Percentiles rank a stretch among this genome's conserved stretches.
These are phyloP conservation scores for Papilio elwesi DNA, from an alignment of 2,888 invertebrate species.

Conservation along the genomic window DNA sequence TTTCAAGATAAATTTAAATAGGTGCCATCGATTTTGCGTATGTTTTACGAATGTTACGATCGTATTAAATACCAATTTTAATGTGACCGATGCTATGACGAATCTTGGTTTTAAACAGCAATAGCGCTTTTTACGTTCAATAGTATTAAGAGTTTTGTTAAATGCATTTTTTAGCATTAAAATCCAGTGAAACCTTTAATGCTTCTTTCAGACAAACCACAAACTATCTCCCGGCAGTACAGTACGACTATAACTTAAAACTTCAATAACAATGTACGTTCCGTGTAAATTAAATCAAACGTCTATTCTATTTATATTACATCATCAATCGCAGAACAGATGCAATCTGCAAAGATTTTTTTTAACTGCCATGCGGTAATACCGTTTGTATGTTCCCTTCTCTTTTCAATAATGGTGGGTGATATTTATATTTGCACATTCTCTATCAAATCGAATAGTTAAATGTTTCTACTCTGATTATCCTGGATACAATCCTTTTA, in stretches of 20 bases:
- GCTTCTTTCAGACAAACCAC: too few relatives aligned
- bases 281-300: slow-evolving; percentile 32
- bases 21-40: slow-evolving; percentile 41
- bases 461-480: background rate
- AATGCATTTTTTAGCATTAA: too few relatives aligned
- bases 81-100: background rate
- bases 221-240: too few relatives aligned
- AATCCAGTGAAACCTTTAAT: too few relatives aligned
- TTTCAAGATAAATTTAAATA: slow-evolving; percentile 28
- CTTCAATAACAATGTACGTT: too few relatives aligned
- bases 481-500: background rate
- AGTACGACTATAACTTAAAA: too few relatives aligned
- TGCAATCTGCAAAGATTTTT: slow-evolving; percentile 4
- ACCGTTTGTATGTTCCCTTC: slow-evolving; percentile 20
- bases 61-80: slow-evolving; percentile 13
- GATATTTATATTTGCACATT: background rate
- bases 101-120: background rate
- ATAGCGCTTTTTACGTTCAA: too few relatives aligned
- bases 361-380: slow-evolving; percentile 11
- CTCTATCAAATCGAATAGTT: background rate
- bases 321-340: slow-evolving; percentile 8
- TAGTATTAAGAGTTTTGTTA: too few relatives aligned
- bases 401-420: slow-evolving; percentile 5
- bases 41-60: slow-evolving; percentile 43
- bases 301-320: slow-evolving; percentile 11